A percentile compares a stretch with the other conserved stretches of the same genome.
Conservation (phyloP, 2,888 invertebrate species). For the Archips xylosteana region DNA sequence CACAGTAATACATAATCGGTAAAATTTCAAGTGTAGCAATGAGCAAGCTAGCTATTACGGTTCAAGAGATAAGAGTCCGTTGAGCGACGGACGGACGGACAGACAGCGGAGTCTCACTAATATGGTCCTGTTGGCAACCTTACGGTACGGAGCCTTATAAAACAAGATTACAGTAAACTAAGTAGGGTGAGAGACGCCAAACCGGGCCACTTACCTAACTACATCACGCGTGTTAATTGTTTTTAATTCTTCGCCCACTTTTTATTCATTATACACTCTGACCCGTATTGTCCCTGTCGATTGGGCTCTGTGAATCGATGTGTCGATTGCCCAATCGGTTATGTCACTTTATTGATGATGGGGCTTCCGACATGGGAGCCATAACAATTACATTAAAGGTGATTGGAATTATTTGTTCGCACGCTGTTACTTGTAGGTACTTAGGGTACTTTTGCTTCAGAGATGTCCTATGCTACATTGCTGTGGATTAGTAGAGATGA, state of each 20-base stretch:
- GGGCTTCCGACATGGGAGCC: conserved; percentile 2
- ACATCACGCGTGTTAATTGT: conserved; percentile 3
- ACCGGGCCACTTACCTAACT: conserved; percentile 12
- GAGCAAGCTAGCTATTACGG: no score
- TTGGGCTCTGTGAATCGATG: conserved; percentile 5
- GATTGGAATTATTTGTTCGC: conserved; percentile 2
- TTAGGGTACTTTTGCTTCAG: no score
- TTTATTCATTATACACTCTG: conserved; percentile 1
- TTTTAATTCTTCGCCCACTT: conserved; percentile 19
- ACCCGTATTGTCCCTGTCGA: conserved; percentile 15
- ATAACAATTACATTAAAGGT: conserved; percentile 4
- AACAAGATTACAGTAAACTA: background rate
- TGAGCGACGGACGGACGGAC: no score
- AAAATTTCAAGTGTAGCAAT: no score
- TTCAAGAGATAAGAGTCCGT: no score
- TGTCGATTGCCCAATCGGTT: conserved; percentile 5
- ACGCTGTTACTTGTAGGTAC: background rate
- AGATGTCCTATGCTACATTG: no score
- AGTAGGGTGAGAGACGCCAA: conserved; percentile 28
- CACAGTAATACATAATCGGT: no score
- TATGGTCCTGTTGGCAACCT: no score
- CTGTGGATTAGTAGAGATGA: no score
- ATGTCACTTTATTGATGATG: conserved; percentile 7
- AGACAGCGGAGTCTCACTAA: no score
- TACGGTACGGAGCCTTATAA: no score